Base-by-base conservation (phyloP, 1,140 invertebrate species). In the Apis laboriosa region DNA sequence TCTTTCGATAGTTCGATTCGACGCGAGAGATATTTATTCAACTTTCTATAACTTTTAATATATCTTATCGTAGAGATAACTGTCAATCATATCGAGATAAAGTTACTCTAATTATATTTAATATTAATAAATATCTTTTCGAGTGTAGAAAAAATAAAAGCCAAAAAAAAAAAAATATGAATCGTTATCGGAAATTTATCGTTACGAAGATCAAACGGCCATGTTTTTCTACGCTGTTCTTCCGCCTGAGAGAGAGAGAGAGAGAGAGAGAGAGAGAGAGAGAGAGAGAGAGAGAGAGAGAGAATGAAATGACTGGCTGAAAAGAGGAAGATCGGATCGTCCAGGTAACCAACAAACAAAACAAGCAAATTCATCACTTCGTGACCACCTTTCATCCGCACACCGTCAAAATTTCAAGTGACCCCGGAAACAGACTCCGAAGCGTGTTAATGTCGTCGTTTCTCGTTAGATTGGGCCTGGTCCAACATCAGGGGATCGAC, bases 351-450 rank as follows among this genome's bases (percentile, higher is more conserved):
- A 9, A 11, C 2, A 24, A 64, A n/a, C 34, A 13, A 79, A 86
- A 87, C 74, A 86, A 86, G 11, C 9, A 24, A 51, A 74, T 15
- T 2, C 51, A 9, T 60, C 17, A 61, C 28, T 64, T 9, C 12
- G 9, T 28, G 17, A 15, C 9, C 74, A 56, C 70, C 43, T 68
- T 19, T 60, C 58, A 19, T 21, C 56, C 56, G n/a, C 4, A 5
- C 49, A 67, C 1, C 17, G 24, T 19, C 49, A 73, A 86, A 88
- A 87, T 85, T 88, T 24, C 56, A 71, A 84, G 70, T 84, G 64
- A 64, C 15, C 17, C 51, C 34, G 34, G 53, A 34, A 82, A 74
- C n/a, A 13, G 5, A 81, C 72, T 11, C 21, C 21, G 34, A 73
- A 55, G 55, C 58, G 34, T 34, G n/a, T 34, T 21, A 8, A 24